Percentiles rank a stretch among this genome's conserved stretches.
Conservation (phyloP, 1,140 invertebrate genomes). For the Psilanteris sp. region DNA sequence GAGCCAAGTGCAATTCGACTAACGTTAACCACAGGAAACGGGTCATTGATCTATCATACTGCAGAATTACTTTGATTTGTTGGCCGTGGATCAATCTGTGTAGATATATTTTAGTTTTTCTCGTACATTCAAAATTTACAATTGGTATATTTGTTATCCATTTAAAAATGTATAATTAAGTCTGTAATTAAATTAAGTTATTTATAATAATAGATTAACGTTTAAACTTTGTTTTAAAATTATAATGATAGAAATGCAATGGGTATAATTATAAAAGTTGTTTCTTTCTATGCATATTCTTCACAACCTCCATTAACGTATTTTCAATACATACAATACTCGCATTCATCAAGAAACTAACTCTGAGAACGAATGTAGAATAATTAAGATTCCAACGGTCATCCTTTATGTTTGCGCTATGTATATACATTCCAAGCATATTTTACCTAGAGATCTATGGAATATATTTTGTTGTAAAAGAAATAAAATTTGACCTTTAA, state of each 20-base stretch:
- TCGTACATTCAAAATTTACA: no score
- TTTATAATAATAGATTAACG: no score
- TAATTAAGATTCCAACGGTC: constrained; percentile 58
- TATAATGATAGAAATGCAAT: no score
- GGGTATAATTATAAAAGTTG: no score
- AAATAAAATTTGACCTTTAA: constrained; percentile 9
- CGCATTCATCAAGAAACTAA: constrained; percentile 44
- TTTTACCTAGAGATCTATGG: no score
- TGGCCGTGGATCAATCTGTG: constrained; percentile 21
- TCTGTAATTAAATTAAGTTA: no score
- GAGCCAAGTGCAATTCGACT: constrained; percentile 65
- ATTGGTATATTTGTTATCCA: no score
- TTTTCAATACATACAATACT: constrained; percentile 19
- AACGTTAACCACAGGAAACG: constrained; percentile 69
- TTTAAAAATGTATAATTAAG: no score
- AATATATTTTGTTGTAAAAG: constrained; percentile 23
- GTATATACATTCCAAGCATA: constrained; percentile 31
- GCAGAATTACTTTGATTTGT: constrained; percentile 51
- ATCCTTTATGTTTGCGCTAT: constrained; percentile 24
- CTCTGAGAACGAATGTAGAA: constrained; percentile 49
- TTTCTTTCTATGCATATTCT: not conserved
- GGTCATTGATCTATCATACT: constrained; percentile 71
- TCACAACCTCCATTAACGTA: constrained; percentile 27
- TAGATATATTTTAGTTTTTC: no score
- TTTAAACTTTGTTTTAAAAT: no score